phyloP scores from a whole-genome alignment of 1,140 invertebrate genomes.

The Aphaenogaster floridana region DNA sequence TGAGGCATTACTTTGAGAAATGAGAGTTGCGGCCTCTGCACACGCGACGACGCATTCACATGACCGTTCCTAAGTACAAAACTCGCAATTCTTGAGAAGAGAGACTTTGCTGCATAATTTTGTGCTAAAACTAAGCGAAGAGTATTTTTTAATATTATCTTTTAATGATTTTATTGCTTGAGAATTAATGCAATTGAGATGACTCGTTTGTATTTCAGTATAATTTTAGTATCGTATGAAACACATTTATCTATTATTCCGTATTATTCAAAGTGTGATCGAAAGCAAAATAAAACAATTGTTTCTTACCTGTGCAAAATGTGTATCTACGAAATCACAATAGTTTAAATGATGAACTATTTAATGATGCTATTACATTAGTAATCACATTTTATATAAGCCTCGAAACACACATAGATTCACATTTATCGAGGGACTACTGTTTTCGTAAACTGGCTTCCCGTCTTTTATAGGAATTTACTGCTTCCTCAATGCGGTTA shows the following conservation, averaged over 20 bases:
- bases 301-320: background rate
- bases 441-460: background rate
- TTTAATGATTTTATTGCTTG: background rate
- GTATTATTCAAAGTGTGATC: background rate
- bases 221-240: background rate
- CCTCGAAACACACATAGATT: background rate
- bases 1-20: conserved; percentile 27
- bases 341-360: background rate
- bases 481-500: conserved; percentile 43
- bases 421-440: background rate
- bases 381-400: background rate
- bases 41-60: background rate
- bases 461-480: conserved; percentile 28
- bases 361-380: background rate
- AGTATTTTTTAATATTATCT: background rate
- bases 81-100: background rate
- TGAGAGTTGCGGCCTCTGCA: background rate
- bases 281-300: background rate
- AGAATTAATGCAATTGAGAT: background rate
- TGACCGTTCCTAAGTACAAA: conserved; percentile 18
- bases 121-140: background rate
- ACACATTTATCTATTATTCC: background rate
- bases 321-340: background rate
- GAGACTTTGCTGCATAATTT: background rate
- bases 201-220: background rate